Base-by-base conservation (phyloP, 1,140 invertebrate species). In the Dinothrombium tinctorium region DNA sequence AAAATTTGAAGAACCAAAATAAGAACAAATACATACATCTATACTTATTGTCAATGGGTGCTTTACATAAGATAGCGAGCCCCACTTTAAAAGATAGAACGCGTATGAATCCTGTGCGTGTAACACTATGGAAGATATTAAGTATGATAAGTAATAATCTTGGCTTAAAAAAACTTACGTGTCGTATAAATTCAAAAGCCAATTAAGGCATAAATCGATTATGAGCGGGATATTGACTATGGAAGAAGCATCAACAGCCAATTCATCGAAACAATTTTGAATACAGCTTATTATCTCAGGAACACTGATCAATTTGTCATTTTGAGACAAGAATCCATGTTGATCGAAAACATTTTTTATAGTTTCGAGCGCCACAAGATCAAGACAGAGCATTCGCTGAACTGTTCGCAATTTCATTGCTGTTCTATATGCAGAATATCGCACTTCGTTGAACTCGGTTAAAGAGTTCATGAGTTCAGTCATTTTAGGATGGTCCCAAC, bases 31-130 rank as follows among this genome's bases (percentile, higher is more conserved):
- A 67, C 71, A 69, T 62, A 79, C 71, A 90, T 69, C 82, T 73
- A 58, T 96, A 98, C 63, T 99, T 99, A 53, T 98, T 90, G 63
- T 98, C 90, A 39, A 98, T 64, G 54, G 87, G 83, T 29, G 87
- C 90, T 56, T 79, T 79, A 53, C 81, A 90, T 32, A 74, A 52
- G 15, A 94, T 66, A 38, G 94, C 78, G 21, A 98, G 61, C 4
- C 84, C 89, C 47, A 94, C 79, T 69, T 96, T 96, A 65, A 98
- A 96, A 50, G 89, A 94, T n/a, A 96, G 65, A 33, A 94, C 84
- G 31, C 89, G 67, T 50, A 98, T 77, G 59, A 90, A 84, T n/a
- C 89, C 87, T 43, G 84, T 92, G 51, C 92, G 69, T 63, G 87
- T 46, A 20, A 43, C 11, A 25, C 46, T 47, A 20, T 14, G 37